Percentiles rank a stretch among this genome's conserved stretches.
These are phyloP conservation scores for Oncorhynchus tshawytscha DNA, from an alignment of 2,113 vertebrate species.

Conservation along the genomic window DNA sequence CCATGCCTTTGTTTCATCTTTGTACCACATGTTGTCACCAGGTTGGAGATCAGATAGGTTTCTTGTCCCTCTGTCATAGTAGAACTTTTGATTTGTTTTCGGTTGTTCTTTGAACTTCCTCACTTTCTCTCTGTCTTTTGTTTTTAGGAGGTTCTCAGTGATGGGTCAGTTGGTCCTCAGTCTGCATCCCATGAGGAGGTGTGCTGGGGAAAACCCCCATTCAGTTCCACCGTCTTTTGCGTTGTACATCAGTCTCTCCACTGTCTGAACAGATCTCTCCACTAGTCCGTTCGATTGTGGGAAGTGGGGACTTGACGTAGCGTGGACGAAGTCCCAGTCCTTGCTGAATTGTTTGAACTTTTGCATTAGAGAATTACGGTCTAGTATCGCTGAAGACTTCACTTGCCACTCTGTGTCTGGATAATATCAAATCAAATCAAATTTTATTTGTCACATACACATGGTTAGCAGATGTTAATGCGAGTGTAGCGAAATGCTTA, in stretches of 20 bases:
- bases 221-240: conserved; percentile 9
- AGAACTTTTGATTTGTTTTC: conserved; percentile 20
- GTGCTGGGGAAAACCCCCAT: background rate
- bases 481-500: too few species aligned
- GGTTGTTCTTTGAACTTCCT: conserved; percentile 12
- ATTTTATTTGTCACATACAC: too few species aligned
- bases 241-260: conserved; percentile 3
- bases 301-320: conserved; percentile 9
- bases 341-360: background rate
- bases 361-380: background rate
- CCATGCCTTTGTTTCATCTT: too few species aligned
- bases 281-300: background rate
- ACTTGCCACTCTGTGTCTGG: background rate
- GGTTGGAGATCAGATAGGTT: background rate
- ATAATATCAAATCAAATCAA: background rate
- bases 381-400: background rate
- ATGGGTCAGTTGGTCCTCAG: conserved; percentile 7
- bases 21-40: too few species aligned
- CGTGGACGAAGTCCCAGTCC: conserved; percentile 1
- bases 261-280: conserved; percentile 1
- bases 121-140: background rate
- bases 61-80: conserved; percentile 1
- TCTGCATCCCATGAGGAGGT: conserved; percentile 9
- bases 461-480: too few species aligned
- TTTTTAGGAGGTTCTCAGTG: conserved; percentile 2